Conservation (phyloP, 37 sponge, comb jelly and placozoan species). For the Dysidea cf. avara region DNA sequence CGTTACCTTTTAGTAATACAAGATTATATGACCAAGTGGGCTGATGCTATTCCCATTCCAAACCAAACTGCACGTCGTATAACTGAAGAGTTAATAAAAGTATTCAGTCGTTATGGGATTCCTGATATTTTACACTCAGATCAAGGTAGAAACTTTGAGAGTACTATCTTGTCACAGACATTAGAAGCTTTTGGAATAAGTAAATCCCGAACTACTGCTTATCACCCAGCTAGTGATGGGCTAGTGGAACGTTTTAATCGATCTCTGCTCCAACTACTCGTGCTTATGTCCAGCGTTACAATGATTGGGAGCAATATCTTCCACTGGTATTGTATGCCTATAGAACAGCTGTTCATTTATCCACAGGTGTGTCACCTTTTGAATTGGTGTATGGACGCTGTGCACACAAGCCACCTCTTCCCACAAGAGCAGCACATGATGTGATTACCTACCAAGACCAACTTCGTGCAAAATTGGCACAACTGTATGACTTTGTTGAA, state of each 20-base stretch:
- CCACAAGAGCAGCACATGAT: too few relatives aligned
- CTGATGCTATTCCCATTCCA: too few relatives aligned
- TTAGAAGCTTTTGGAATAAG: constrained; percentile 11
- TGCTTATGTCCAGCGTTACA: constrained; percentile 1
- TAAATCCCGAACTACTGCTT: constrained; percentile 17
- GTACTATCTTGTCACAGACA: constrained; percentile 1
- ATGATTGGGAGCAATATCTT: not conserved
- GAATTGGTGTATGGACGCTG: too few relatives aligned
- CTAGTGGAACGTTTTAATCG: constrained; percentile 27
- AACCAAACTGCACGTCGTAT: too few relatives aligned
- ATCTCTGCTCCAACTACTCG: constrained; percentile 4
- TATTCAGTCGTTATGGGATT: not conserved
- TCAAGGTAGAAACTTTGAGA: constrained; percentile 35
- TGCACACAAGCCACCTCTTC: too few relatives aligned
- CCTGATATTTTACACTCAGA: constrained; percentile 14
- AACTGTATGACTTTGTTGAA: too few relatives aligned
- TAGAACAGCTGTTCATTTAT: too few relatives aligned
- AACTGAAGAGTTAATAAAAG: too few relatives aligned
- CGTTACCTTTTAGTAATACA: constrained; percentile 3
- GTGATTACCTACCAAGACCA: too few relatives aligned
- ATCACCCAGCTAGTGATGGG: constrained; percentile 27
- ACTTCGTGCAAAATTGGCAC: too few relatives aligned
- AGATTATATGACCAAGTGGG: too few relatives aligned
- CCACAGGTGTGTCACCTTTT: too few relatives aligned
- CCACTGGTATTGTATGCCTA: constrained; percentile 36